Percentiles rank a stretch among this genome's conserved stretches.
Conservation (phyloP, 1,140 invertebrate genomes). For the Platyscapa corneri region DNA sequence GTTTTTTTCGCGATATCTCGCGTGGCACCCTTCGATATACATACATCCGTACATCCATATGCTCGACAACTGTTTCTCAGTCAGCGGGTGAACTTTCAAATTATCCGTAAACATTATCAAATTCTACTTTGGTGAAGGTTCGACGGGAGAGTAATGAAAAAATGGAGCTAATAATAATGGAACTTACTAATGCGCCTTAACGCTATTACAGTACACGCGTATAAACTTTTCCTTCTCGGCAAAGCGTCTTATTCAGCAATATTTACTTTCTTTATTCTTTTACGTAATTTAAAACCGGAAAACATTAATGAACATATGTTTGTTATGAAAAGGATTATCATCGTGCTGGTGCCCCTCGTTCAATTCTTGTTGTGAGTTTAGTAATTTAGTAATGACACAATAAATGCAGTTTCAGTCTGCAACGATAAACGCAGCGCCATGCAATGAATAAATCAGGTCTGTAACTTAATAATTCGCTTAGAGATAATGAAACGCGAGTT, state of each 20-base stretch:
- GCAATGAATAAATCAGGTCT: not conserved
- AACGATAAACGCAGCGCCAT: not conserved
- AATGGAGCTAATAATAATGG: not conserved
- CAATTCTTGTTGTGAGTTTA: no score
- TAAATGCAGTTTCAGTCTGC: no score
- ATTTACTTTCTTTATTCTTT: no score
- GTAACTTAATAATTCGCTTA: not conserved
- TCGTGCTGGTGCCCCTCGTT: no score
- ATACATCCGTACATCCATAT: slow-evolving; percentile 50
- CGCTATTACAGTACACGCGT: no score
- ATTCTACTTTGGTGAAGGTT: not conserved
- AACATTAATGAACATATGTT: no score
- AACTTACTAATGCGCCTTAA: not conserved
- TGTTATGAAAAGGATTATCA: no score
- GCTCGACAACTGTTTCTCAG: slow-evolving; percentile 37
- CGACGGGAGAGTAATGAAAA: not conserved
- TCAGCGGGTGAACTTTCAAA: slow-evolving; percentile 36
- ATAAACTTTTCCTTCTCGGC: not conserved
- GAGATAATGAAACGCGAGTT: not conserved
- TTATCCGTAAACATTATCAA: slow-evolving; percentile 42
- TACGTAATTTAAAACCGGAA: no score
- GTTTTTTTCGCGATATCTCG: slow-evolving; percentile 62
- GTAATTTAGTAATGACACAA: no score
- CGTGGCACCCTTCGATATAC: slow-evolving; percentile 52
- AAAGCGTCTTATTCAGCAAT: no score